These are phyloP conservation scores for Drosophila melanica DNA, from an alignment of 1,140 invertebrate genomes.

Conservation along the genomic window DNA sequence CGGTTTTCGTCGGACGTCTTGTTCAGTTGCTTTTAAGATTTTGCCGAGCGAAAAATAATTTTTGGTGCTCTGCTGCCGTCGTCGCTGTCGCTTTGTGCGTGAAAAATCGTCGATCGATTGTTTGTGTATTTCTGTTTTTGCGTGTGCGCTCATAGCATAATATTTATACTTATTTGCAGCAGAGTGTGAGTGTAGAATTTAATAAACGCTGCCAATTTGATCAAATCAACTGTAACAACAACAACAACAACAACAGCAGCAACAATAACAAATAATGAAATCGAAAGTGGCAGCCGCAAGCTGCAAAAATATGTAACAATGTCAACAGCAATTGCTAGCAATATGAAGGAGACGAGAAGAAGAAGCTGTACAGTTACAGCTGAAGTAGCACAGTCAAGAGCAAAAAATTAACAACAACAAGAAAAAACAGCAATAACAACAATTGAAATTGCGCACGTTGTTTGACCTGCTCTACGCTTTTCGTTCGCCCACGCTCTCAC, in stretches of 20 bases:
- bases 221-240: constrained; percentile 31
- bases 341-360: constrained; percentile 22
- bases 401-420: constrained; percentile 24
- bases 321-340: constrained; percentile 58
- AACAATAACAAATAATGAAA: constrained; percentile 52
- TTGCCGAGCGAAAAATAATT: constrained; percentile 79
- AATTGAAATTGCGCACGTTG: constrained; percentile 56
- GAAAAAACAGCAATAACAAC: constrained; percentile 31
- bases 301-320: constrained; percentile 64
- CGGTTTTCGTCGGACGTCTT: constrained; percentile 64
- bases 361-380: constrained; percentile 1
- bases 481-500: constrained; percentile 56
- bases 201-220: constrained; percentile 59
- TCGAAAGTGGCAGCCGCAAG: constrained; percentile 64
- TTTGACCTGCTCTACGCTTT: constrained; percentile 63
- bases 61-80: constrained; percentile 45
- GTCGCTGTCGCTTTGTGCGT: constrained; percentile 48
- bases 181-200: constrained; percentile 48
- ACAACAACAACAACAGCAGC: constrained; percentile 44
- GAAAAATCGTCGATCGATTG: constrained; percentile 54
- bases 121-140: constrained; percentile 28
- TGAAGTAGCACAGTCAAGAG: constrained; percentile 31
- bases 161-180: constrained; percentile 36
- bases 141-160: constrained; percentile 32
- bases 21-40: constrained; percentile 83